Conservation (phyloP, 2,113 vertebrate species). For the Ictidomys tridecemlineatus region DNA sequence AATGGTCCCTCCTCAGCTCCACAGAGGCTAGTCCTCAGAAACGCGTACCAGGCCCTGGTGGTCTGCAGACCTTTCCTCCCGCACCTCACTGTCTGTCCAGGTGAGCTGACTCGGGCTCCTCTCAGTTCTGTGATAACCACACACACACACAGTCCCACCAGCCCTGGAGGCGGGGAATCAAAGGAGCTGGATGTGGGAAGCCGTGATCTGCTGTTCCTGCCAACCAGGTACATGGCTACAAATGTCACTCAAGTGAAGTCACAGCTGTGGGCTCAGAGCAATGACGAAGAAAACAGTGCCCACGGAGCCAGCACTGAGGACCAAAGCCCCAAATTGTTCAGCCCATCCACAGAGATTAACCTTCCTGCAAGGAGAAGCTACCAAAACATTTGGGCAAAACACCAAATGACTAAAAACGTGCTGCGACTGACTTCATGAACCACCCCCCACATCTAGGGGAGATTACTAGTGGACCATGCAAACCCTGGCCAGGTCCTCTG, state of each 20-base stretch:
- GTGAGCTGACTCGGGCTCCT: background rate
- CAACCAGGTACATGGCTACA: background rate
- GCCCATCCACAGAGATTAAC: background rate
- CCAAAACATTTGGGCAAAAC: background rate
- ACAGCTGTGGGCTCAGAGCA: background rate
- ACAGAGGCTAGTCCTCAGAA: background rate
- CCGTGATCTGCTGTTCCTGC: constrained; percentile 2
- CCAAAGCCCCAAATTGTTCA: fast-evolving
- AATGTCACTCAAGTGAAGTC: background rate
- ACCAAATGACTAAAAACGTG: background rate
- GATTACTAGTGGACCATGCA: background rate
- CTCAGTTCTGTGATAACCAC: background rate
- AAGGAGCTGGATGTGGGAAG: background rate
- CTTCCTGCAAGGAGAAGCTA: background rate
- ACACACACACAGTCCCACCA: background rate
- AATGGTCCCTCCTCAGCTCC: background rate
- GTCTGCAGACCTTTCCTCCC: background rate
- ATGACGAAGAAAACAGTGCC: background rate
- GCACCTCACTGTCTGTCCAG: background rate
- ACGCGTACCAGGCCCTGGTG: background rate
- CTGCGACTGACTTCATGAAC: background rate
- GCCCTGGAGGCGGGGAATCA: background rate
- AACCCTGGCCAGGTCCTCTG: background rate
- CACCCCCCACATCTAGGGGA: background rate
- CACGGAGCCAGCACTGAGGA: background rate